A percentile compares a stretch with the other conserved stretches of the same genome.
These are phyloP conservation scores for Falco concolor DNA, from an alignment of 2,797 vertebrate species.

Conservation along the genomic window DNA sequence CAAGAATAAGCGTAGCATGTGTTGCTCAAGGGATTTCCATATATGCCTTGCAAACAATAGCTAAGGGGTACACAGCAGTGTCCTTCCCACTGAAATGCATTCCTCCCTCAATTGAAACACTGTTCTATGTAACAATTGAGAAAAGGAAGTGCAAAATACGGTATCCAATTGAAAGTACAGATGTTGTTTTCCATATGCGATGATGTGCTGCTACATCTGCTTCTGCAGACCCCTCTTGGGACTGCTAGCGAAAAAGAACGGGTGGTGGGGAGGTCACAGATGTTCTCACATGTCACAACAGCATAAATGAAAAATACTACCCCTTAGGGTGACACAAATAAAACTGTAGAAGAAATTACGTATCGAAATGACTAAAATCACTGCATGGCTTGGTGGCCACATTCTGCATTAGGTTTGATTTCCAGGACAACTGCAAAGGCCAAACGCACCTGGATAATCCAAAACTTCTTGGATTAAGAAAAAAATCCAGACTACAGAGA, in stretches of 20 bases:
- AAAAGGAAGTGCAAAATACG: slow-evolving; percentile 22
- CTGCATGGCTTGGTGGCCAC: background rate
- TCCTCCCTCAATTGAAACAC: background rate
- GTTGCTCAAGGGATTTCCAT: background rate
- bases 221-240: background rate
- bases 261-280: background rate
- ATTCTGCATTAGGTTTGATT: background rate
- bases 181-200: background rate
- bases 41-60: background rate
- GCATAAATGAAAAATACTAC: background rate
- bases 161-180: slow-evolving; percentile 10
- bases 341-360: background rate
- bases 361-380: background rate
- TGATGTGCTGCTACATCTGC: slow-evolving; percentile 5
- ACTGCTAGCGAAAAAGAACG: background rate
- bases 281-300: background rate
- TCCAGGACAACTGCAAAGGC: background rate
- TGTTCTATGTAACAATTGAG: background rate
- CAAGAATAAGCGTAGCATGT: background rate
- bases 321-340: background rate
- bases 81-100: background rate
- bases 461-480: background rate
- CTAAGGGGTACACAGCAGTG: background rate
- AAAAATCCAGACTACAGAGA: background rate
- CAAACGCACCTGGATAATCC: background rate